Evolutionary conservation across 2,113 vertebrate genomes (phyloP), one percentile per base, ranked within the genome.

Genomic region (Ochotona curzoniae): DNA sequence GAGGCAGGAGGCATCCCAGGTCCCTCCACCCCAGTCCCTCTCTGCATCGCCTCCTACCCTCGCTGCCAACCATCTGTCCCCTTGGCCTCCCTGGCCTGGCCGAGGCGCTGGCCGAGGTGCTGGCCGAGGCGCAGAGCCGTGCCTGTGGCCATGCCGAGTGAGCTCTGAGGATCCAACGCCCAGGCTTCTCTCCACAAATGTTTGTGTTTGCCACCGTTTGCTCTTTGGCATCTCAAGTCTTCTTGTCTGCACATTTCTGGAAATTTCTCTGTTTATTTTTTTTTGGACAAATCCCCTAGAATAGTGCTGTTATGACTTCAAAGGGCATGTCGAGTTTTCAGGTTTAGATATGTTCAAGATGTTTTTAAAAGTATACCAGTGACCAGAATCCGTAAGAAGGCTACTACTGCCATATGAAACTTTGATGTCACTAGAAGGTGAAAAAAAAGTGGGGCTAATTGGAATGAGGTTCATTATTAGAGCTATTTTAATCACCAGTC

Each of bases 231-330:
- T 30, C 67, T 11, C n/a, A 23, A 47, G 57, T 6, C 30, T 61
- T 80, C 44, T 61, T 81, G 30, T 25, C 0, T 38, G 25, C 28
- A 9, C 15, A 12, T 26, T 83, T 79, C 69, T 75, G 18, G 63
- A 75, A 28, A 78, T 51, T 85, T 88, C n/a, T 76, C 74, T 85
- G n/a, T 28, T 70, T 60, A 28, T 44, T 60, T 93, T 89, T 74
- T 20, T 61, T 60, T 78, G 67, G 28, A 30, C 60, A 25, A 90
- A 57, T 23, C 7, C 54, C 51, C 57, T 21, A 49, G 67, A 44
- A 44, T 44, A 70, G 15, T 91, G 67, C 88, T 35, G 57, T 57
- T 69, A 18, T 44, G 74, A 32, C 57, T 85, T 90, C 26, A 61
- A 66, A 75, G 63, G 69, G 30, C 61, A 28, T 80, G 35, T 8